Evolutionary conservation across 2,113 vertebrate genomes (phyloP), one percentile per base, ranked within the genome.

Genomic region (Dasyprocta punctata): DNA sequence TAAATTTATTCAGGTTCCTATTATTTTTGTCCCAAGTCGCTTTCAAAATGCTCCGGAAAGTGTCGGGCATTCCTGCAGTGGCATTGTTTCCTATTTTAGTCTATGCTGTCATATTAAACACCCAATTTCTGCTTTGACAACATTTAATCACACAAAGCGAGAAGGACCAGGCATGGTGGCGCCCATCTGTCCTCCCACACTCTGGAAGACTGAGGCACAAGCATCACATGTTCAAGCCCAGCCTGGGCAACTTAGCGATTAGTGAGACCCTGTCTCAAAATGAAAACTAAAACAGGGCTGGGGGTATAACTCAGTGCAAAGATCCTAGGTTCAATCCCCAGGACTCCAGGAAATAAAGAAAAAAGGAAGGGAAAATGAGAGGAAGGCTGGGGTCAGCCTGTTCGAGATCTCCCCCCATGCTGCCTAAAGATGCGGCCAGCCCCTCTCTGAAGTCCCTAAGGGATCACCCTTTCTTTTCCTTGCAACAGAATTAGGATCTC

Each of bases 41-140:
- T 82, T 93, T 86, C 84, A 93, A 93, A 95, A 38, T 75, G 56
- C 26, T 86, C 24, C 28, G 3, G 47, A 87, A 90, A 14, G 47
- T 60, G 6, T 36, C 71, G 4, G 8, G 33, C 63, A 3, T 44
- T 65, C 73, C 63, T 11, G 7, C 13, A n/a, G 7, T 3, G 30
- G n/a, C 3, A 4, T 67, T 73, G 33, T 60, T 81, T 81, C 54
- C 84, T 16, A 44, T 65, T 81, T 49, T 19, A 41, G 4, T 28
- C 87, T 81, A 41, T 77, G 54, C 33, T 54, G 47, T 22, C 20
- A 4, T 92, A 41, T 49, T 65, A 73, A 92, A 44, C 61, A 69
- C 38, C 28, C 82, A 28, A 14, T 24, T 90, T 80, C 86, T 75
- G 54, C 28, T 41, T 78, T 41, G 54, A 4, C 7, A 41, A 22